Conservation (phyloP, 2,113 vertebrate species). For the Columba livia region DNA sequence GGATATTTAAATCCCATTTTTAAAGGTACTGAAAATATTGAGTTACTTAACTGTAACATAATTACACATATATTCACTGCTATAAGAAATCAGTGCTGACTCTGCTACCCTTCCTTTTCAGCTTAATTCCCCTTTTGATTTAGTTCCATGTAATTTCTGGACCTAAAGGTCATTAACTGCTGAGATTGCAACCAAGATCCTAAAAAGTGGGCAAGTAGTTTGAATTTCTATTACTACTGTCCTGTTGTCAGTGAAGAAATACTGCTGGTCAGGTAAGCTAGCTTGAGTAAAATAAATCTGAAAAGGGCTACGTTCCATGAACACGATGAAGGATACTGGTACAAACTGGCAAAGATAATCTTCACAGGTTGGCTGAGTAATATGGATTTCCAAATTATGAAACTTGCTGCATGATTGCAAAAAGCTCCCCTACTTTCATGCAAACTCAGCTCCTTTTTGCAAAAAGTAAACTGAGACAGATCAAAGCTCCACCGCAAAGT, state of each 20-base stretch:
- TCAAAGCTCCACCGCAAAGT: background rate
- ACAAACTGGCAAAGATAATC: background rate
- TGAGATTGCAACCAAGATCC: background rate
- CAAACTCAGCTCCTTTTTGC: background rate
- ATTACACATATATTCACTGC: background rate
- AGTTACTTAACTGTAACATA: background rate
- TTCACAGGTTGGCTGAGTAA: background rate
- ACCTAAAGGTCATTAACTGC: background rate
- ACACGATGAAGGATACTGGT: background rate
- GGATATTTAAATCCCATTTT: background rate
- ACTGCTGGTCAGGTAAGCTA: background rate
- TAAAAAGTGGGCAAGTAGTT: background rate
- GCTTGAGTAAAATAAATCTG: background rate
- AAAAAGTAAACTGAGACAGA: background rate
- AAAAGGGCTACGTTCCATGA: background rate
- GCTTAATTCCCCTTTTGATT: background rate
- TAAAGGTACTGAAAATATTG: background rate
- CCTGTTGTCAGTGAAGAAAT: background rate
- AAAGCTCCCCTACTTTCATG: background rate
- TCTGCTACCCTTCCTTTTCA: background rate
- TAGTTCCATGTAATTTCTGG: background rate
- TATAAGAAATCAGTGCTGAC: background rate
- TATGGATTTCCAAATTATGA: background rate
- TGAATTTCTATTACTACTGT: background rate
- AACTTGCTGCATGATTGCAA: background rate